phyloP scores from a whole-genome alignment of 2,888 invertebrate species.

The Seira musarum region DNA sequence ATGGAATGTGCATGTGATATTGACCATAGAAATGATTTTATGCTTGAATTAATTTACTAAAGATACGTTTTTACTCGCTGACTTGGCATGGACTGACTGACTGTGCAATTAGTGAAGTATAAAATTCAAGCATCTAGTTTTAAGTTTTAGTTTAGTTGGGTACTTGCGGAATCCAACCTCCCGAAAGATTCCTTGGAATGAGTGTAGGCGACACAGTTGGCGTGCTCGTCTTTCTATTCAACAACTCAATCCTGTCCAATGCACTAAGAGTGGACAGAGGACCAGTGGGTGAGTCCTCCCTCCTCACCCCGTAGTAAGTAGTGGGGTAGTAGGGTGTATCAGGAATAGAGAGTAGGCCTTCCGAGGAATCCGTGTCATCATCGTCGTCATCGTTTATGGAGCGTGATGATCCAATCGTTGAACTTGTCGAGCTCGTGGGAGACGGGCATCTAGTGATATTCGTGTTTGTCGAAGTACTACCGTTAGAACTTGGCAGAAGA shows the following conservation, averaged over 20 bases:
- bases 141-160: too few species aligned
- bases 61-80: too few species aligned
- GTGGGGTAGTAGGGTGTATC: background rate
- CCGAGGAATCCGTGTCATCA: slow-evolving; percentile 19
- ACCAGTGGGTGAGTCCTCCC: background rate
- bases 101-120: too few species aligned
- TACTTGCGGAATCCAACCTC: background rate
- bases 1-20: too few species aligned
- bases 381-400: slow-evolving; percentile 26
- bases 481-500: background rate
- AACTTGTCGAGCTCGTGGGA: slow-evolving; percentile 8
- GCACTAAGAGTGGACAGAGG: background rate
- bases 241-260: background rate
- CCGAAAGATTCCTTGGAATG: background rate
- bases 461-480: background rate
- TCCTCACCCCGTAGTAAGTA: background rate
- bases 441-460: background rate
- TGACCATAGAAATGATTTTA: too few species aligned
- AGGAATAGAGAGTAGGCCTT: slow-evolving; percentile 46
- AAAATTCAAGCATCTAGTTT: too few species aligned
- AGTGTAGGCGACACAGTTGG: background rate
- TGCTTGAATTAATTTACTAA: too few species aligned
- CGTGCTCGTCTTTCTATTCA: background rate
- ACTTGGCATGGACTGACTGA: too few species aligned
- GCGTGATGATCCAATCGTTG: slow-evolving; percentile 41